Base-by-base conservation (phyloP, 1,140 invertebrate genomes). In the Euwallacea fornicatus region DNA sequence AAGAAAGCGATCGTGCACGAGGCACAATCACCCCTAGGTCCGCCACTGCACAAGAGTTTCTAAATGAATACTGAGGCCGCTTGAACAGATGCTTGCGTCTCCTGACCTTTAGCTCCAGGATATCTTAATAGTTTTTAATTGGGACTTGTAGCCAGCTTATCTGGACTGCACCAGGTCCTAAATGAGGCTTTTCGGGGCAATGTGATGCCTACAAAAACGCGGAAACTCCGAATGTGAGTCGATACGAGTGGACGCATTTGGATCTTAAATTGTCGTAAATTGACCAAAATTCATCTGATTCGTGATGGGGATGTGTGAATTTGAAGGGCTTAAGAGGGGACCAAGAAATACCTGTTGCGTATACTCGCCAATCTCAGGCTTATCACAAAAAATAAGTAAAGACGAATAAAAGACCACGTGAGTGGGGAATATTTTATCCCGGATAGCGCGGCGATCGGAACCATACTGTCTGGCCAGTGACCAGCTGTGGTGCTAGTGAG, bases 1-100 rank as follows among this genome's bases (percentile, higher is more conserved):
- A 33, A 1, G 21, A 4, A 4, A 33, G 21, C 21, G 4, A 4
- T 4, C 21, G 1, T 33, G 21, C 21, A 33, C 21, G 21, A 1
- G 21, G 21, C 21, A 4, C 21, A 33, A 33, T 33, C 21, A 33
- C 21, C 21, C 21, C 4, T 33, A 33, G 21, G 21, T 33, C 21
- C 4, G 21, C 21, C 21, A 33, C 21, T 13, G 46, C 2, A 11
- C 13, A 13, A 10, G 2, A 41, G 7, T 42, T 41, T 21, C n/a
- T 69, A 69, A 69, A 50, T 69, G 66, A 69, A 59, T 42, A 60
- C 53, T 61, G 50, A 59, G 4, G 58, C 66, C 66, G 66, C 60
- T 33, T 41, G 9, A 59, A 58, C 66, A 69, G 66, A 69, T 69
- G 66, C 61, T 33, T 33, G 21, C 1, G 43, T 53, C 41, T 50